Base-by-base conservation (phyloP, 1,140 invertebrate genomes). In the Tetraneura akinire region DNA sequence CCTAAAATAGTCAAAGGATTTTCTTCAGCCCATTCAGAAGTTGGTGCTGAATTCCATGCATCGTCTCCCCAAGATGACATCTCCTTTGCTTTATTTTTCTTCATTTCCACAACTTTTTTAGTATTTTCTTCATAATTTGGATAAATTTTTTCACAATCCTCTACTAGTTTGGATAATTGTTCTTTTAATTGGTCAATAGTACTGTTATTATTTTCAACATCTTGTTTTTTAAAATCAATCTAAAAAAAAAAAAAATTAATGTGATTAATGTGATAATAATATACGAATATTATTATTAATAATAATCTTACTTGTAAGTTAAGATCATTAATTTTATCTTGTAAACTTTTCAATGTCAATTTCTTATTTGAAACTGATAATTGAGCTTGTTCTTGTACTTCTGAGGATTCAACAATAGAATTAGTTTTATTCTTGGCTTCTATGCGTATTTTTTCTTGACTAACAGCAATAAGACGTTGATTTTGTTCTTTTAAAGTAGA, bases 271-370 rank as follows among this genome's bases (percentile, higher is more conserved):
- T n/a, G n/a, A 80, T 23, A n/a, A 37, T 37, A 37, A 4, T 4
- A 37, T 37, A 37, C 8, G 8, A 37, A 37, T 8, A 37, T 37
- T 37, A 37, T 55, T 18, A 68, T 68, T 47, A 26, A 49, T 80
- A 37, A 70, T 53, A 37, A 82, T 80, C 64, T 82, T 82, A 90
- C 90, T 85, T 92, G 90, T 83, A 89, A 87, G 81, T 91, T 88
- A 49, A 91, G 83, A 83, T 88, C 89, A 37, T 84, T 83, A 80
- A 92, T 88, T 86, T 93, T 94, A 80, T 94, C 93, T 82, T 91
- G 89, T 70, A 97, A 87, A 85, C 96, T 94, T 83, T 96, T 96
- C 8, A 98, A 88, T 4, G 91, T 91, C 29, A 94, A 90, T 85
- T 96, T 90, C 86, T 95, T 93, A 85, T 93, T 93, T 83, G 91